A percentile compares a stretch with the other conserved stretches of the same genome.
Evolutionary conservation across 2,113 vertebrate species (phyloP).

Genomic region (Macrotis lagotis): DNA sequence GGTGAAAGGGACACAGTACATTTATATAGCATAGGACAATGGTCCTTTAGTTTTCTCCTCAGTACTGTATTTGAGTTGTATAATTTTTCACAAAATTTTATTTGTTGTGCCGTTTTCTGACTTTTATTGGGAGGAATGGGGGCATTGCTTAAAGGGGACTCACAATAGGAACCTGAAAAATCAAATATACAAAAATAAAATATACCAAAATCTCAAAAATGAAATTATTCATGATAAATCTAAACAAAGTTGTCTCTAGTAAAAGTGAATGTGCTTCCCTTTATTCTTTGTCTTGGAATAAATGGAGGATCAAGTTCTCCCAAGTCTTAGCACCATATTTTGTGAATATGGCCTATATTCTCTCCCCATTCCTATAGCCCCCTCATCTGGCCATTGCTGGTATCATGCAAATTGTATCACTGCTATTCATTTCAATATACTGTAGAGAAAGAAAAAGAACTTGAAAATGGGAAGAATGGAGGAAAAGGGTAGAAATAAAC

Average conservation of each 20-base stretch:
- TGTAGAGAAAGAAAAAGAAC: not conserved
- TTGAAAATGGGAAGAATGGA: not conserved
- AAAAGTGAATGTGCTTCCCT: not conserved
- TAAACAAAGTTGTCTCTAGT: not conserved
- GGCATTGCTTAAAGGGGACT: not conserved
- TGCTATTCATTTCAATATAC: not conserved
- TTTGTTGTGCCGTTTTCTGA: conserved; percentile 14
- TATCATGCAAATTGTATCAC: not conserved
- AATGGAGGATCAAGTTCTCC: not conserved
- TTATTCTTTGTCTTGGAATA: conserved; percentile 12
- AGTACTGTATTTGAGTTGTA: conserved; percentile 4
- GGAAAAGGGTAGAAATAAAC: not conserved
- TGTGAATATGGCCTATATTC: not conserved
- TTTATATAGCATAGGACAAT: not conserved
- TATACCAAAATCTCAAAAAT: not conserved
- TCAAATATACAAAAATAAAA: not conserved
- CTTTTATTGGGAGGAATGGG: not conserved
- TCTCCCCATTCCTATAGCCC: not conserved
- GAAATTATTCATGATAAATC: not conserved
- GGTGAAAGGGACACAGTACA: not conserved
- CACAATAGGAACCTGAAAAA: conserved; percentile 13
- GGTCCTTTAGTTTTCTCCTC: not conserved
- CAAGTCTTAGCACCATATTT: not conserved
- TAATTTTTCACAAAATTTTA: not conserved
- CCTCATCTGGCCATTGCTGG: not conserved